These are phyloP conservation scores for Eunapius fragilis DNA, from an alignment of 37 sponge, comb jelly and placozoan species.

Conservation along the genomic window DNA sequence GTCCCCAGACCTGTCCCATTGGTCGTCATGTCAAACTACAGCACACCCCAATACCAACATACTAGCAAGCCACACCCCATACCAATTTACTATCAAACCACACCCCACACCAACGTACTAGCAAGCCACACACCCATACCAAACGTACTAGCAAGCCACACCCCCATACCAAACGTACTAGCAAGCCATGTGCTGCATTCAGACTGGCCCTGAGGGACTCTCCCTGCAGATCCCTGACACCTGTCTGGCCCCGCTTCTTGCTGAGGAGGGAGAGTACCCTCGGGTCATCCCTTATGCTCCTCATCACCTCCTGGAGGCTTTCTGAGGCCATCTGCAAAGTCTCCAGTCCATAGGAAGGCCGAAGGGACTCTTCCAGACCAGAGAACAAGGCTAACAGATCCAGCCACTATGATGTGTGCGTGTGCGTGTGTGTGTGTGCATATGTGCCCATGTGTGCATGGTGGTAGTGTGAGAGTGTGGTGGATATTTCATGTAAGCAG, in stretches of 20 bases:
- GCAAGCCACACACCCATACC: too few relatives aligned
- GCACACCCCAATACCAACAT: too few relatives aligned
- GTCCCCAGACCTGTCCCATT: too few relatives aligned
- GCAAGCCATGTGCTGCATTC: neutral
- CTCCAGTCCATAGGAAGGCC: slow-evolving; percentile 16
- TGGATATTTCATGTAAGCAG: too few relatives aligned
- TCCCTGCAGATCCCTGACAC: slow-evolving; percentile 80
- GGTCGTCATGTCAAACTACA: too few relatives aligned
- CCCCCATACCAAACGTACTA: slow-evolving; percentile 37
- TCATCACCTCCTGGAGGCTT: slow-evolving; percentile 45
- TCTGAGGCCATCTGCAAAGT: slow-evolving; percentile 50
- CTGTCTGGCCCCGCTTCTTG: slow-evolving; percentile 70
- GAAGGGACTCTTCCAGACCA: neutral
- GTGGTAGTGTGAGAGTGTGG: slow-evolving; percentile 6
- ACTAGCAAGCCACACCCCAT: too few relatives aligned
- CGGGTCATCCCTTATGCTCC: slow-evolving; percentile 50
- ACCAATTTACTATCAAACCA: too few relatives aligned
- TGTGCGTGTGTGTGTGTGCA: neutral
- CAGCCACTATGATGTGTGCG: slow-evolving; percentile 49
- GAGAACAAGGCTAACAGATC: slow-evolving; percentile 47
- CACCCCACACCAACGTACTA: neutral
- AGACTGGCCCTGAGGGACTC: slow-evolving; percentile 42
- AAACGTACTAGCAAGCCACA: too few relatives aligned
- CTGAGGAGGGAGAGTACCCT: slow-evolving; percentile 54
- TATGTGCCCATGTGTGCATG: neutral